Evolutionary conservation across 2,797 vertebrate species (phyloP).

Genomic region (Serranus cabrilla): DNA sequence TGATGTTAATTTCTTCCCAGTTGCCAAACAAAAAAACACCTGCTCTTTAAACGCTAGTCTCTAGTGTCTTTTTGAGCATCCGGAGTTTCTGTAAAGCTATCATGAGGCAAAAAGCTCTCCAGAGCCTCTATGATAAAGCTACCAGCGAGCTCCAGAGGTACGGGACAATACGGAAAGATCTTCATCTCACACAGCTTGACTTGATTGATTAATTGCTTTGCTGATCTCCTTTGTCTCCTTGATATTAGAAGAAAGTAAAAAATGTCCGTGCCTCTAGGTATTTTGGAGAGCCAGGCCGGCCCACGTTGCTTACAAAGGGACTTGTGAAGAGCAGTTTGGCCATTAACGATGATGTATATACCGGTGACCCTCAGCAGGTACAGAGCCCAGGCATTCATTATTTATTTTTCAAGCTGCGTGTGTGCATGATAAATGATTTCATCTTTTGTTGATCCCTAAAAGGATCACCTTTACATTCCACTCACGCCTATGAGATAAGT

Average conservation of each 20-base stretch:
- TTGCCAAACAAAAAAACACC: slow-evolving; percentile 23
- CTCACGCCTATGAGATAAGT: background rate
- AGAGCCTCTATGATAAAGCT: slow-evolving; percentile 40
- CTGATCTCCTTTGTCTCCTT: slow-evolving; percentile 63
- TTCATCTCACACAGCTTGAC: slow-evolving; percentile 63
- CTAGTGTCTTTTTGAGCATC: slow-evolving; percentile 22
- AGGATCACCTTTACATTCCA: background rate
- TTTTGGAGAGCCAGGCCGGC: slow-evolving; percentile 45
- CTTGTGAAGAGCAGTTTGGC: slow-evolving; percentile 24
- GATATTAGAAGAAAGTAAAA: slow-evolving; percentile 76
- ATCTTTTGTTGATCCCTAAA: slow-evolving; percentile 13
- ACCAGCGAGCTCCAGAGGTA: slow-evolving; percentile 54
- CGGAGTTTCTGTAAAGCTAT: slow-evolving; percentile 30
- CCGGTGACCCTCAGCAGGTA: slow-evolving; percentile 23
- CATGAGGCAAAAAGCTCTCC: slow-evolving; percentile 47
- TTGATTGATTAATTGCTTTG: slow-evolving; percentile 73
- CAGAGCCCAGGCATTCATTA: slow-evolving; percentile 5
- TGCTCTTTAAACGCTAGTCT: slow-evolving; percentile 10
- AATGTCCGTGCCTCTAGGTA: slow-evolving; percentile 65
- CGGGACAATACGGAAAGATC: slow-evolving; percentile 51
- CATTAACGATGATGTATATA: slow-evolving; percentile 12
- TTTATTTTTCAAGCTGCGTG: slow-evolving; percentile 13
- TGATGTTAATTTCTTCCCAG: background rate
- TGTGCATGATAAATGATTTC: slow-evolving; percentile 24
- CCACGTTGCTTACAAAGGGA: slow-evolving; percentile 53